A percentile compares a stretch with the other conserved stretches of the same genome.
Conservation (phyloP, 2,113 vertebrate species). For the Turdus rufiventris region DNA sequence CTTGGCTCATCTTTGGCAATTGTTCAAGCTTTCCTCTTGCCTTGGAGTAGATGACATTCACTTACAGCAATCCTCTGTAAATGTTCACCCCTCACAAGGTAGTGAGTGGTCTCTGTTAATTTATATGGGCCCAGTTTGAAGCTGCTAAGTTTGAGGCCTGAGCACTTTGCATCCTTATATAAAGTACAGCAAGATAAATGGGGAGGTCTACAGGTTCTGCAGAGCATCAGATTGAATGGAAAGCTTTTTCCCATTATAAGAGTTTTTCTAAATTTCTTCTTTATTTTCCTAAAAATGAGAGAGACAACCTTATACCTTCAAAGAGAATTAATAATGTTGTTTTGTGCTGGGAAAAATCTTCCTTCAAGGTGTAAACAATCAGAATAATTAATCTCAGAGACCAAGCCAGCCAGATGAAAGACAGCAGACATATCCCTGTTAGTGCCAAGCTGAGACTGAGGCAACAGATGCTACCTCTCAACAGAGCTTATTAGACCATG, state of each 20-base stretch:
- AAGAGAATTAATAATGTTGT: not conserved
- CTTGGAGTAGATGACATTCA: not conserved
- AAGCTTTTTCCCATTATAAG: not conserved
- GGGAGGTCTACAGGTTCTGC: not conserved
- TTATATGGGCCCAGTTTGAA: not conserved
- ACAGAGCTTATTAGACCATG: not conserved
- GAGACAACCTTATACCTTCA: not conserved
- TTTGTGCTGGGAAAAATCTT: not conserved
- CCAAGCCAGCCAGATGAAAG: not conserved
- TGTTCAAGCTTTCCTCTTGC: slow-evolving; percentile 2
- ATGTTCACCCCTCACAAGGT: not conserved
- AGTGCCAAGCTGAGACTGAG: not conserved
- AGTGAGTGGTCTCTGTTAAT: not conserved
- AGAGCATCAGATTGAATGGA: not conserved
- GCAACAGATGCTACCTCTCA: slow-evolving; percentile 33
- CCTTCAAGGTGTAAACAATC: not conserved
- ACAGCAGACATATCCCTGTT: not conserved
- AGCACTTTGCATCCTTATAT: not conserved
- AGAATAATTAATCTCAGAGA: not conserved
- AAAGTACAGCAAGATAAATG: not conserved
- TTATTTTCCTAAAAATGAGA: not conserved
- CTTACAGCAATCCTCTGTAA: not conserved
- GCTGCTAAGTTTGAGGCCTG: not conserved
- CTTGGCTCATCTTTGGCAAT: slow-evolving; percentile 35
- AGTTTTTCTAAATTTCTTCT: not conserved